Evolutionary conservation across 1,140 invertebrate genomes (phyloP).

Genomic region (Drosophila biarmipes): DNA sequence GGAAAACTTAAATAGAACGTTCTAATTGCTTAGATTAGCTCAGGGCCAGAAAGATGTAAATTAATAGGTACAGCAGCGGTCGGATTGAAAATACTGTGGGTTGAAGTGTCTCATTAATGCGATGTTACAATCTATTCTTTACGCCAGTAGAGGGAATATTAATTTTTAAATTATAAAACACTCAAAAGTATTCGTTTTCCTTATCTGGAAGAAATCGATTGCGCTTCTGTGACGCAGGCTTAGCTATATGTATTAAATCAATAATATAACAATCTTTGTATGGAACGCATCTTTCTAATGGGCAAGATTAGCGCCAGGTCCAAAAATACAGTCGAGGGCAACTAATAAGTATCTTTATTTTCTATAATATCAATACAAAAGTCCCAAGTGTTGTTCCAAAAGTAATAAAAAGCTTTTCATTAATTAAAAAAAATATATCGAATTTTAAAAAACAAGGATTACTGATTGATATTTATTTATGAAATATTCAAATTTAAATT

Average conservation of each 20-base stretch:
- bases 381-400: too few relatives aligned
- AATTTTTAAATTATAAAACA: not conserved
- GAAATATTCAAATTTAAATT: too few relatives aligned
- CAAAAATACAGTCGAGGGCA: not conserved
- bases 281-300: constrained; percentile 3
- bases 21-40: constrained; percentile 45
- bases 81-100: not conserved
- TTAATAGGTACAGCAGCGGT: constrained; percentile 21
- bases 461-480: too few relatives aligned
- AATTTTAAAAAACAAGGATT: too few relatives aligned
- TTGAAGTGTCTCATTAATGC: not conserved
- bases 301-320: constrained; percentile 6
- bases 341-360: not conserved
- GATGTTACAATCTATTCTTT: not conserved
- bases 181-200: not conserved
- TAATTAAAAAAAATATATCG: too few relatives aligned
- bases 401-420: too few relatives aligned
- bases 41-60: constrained; percentile 42
- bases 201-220: constrained; percentile 13
- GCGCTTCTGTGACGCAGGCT: constrained; percentile 4
- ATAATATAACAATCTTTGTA: constrained; percentile 2
- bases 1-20: constrained; percentile 9
- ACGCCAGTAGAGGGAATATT: too few relatives aligned
- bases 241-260: not conserved
- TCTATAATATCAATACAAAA: not conserved